A percentile compares a stretch with the other conserved stretches of the same genome.
phyloP scores from a whole-genome alignment of 2,888 invertebrate species.

The Erebia ligea region DNA sequence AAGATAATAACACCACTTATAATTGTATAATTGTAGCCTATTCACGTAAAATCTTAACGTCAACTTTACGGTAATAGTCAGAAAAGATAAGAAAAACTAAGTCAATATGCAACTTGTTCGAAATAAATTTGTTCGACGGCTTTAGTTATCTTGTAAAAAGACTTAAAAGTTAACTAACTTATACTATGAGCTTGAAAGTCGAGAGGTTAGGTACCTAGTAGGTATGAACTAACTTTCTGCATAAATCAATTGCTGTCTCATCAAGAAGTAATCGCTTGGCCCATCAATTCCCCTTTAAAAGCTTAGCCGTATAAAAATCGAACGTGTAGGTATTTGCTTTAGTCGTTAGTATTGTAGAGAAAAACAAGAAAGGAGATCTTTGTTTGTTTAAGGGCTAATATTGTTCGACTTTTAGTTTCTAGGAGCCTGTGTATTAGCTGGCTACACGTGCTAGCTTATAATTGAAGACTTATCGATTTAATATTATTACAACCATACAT shows the following conservation, averaged over 20 bases:
- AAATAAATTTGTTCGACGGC: constrained; percentile 4
- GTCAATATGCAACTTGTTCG: not conserved
- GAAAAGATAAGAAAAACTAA: not conserved
- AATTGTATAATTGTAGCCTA: not conserved
- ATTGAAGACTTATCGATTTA: not conserved
- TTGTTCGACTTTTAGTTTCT: constrained; percentile 19
- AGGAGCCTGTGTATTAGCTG: not conserved
- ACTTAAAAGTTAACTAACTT: not conserved
- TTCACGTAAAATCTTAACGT: not conserved
- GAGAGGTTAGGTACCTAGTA: not conserved
- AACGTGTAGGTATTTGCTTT: not conserved
- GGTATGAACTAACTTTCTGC: not conserved
- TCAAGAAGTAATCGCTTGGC: not conserved
- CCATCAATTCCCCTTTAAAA: not conserved
- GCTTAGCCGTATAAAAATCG: not conserved
- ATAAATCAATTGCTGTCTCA: not conserved
- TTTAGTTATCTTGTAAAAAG: not conserved
- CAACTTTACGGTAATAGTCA: not conserved
- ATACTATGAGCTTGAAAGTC: not conserved
- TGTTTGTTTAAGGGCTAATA: not conserved
- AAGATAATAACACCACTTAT: too few relatives aligned
- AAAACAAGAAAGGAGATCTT: not conserved
- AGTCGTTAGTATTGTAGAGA: not conserved
- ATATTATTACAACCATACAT: constrained; percentile 2
- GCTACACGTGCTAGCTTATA: too few relatives aligned